Evolutionary conservation across 1,140 invertebrate genomes (phyloP), one percentile per base, ranked within the genome.

Genomic region (Colletes gigas): DNA sequence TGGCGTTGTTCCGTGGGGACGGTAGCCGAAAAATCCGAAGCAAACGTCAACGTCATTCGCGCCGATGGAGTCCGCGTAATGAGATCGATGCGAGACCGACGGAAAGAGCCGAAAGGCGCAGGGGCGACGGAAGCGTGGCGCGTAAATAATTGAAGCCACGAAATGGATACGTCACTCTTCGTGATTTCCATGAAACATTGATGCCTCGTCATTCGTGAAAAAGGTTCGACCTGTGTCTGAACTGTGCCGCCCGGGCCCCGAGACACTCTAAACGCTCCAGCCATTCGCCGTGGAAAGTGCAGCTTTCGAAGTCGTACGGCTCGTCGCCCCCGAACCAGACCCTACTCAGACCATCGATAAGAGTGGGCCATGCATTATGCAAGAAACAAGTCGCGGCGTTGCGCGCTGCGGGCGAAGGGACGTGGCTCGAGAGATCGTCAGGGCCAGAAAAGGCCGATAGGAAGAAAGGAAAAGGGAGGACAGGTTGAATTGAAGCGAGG

Each of bases 171-270:
- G 83, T 84, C 84, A 84, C 73, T 63, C 78, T 68, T 50, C 69
- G 84, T 84, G 84, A 85, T 85, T 85, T 84, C 60, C 78, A 73
- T 85, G 83, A 85, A 85, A 81, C 71, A 81, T 84, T 84, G 83
- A 85, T 85, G 75, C 21, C 57, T 73, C 79, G 78, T 73, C 83
- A 73, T 75, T 75, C 52, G 52, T 19, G 62, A 39, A 15, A 78
- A 72, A 65, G 77, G 77, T 52, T 63, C 68, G 50, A 30, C 14
- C 50, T 8, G 50, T 52, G 66, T 60, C 63, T 55, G 52, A 55
- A 41, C 59, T 21, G 60, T 6, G 14, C 4, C 3, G 30, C 7
- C 9, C 8, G 44, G 44, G 41, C n/a, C 19, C 65, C 9, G 65
- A 12, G 44, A 50, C 21, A 44, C 19, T 50, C 66, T 59, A 69